Conservation (phyloP, 1,140 invertebrate species). For the Onthophagus taurus region DNA sequence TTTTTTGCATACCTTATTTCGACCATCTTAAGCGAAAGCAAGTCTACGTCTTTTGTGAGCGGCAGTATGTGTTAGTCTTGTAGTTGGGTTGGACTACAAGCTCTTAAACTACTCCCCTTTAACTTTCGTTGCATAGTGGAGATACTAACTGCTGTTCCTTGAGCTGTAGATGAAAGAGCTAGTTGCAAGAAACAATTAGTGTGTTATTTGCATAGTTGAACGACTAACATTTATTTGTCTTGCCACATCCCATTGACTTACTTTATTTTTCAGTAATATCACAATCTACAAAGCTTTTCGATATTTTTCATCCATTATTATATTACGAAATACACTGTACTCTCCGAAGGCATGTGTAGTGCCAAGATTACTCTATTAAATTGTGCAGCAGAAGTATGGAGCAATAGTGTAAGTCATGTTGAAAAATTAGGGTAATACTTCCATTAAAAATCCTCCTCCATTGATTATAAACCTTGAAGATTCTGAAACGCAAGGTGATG, state of each 20-base stretch:
- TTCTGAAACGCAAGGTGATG: too few species aligned
- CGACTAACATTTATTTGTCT: not conserved
- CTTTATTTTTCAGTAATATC: not conserved
- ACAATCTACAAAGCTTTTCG: not conserved
- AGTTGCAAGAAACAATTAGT: not conserved
- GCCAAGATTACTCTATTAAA: not conserved
- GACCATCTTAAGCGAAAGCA: not conserved
- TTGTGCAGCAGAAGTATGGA: too few species aligned
- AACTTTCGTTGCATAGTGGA: not conserved
- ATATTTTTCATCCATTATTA: not conserved
- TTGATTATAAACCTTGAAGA: too few species aligned
- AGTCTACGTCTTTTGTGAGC: not conserved
- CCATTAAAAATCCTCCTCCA: too few species aligned
- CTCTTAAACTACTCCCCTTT: not conserved
- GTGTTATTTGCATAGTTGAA: not conserved
- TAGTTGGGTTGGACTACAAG: not conserved
- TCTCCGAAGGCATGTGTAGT: not conserved
- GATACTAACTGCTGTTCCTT: not conserved
- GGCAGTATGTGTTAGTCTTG: not conserved
- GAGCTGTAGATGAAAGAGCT: not conserved
- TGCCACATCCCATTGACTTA: not conserved
- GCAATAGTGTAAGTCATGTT: too few species aligned
- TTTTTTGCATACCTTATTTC: slow-evolving; percentile 1
- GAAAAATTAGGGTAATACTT: too few species aligned
- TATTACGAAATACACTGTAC: not conserved